A percentile compares a stretch with the other conserved stretches of the same genome.
Evolutionary conservation across 2,113 vertebrate genomes (phyloP).

Genomic region (Salvator merianae): DNA sequence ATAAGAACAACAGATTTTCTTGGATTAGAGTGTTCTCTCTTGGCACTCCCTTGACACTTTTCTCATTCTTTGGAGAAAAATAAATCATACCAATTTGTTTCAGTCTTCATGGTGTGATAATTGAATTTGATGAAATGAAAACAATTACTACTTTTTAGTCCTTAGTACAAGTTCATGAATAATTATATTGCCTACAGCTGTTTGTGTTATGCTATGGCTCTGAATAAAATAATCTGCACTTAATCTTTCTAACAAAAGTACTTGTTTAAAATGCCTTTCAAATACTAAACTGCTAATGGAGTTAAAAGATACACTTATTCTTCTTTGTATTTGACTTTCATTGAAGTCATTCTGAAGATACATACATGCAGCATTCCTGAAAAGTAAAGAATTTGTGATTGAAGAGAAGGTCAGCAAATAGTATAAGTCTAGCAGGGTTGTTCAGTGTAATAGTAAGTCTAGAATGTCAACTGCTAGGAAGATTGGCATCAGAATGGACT

Average conservation of each 20-base stretch:
- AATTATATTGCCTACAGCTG: neutral
- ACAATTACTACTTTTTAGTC: conserved; percentile 32
- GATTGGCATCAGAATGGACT: neutral
- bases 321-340: neutral
- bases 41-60: neutral
- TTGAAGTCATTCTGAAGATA: neutral
- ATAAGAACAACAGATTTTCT: conserved; percentile 10
- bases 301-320: neutral
- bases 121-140: conserved; percentile 12
- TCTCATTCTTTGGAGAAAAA: neutral
- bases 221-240: neutral
- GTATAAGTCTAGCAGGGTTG: neutral
- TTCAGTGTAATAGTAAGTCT: neutral
- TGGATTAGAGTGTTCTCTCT: conserved; percentile 6
- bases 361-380: neutral
- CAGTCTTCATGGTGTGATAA: conserved; percentile 19
- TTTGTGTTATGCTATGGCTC: conserved; percentile 31
- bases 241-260: conserved; percentile 5
- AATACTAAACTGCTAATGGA: neutral
- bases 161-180: conserved; percentile 26
- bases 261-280: neutral
- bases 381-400: neutral
- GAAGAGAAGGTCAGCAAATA: neutral
- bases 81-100: neutral
- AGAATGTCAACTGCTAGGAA: neutral